phyloP scores from a whole-genome alignment of 2,113 vertebrate genomes.

The Turnix velox region DNA sequence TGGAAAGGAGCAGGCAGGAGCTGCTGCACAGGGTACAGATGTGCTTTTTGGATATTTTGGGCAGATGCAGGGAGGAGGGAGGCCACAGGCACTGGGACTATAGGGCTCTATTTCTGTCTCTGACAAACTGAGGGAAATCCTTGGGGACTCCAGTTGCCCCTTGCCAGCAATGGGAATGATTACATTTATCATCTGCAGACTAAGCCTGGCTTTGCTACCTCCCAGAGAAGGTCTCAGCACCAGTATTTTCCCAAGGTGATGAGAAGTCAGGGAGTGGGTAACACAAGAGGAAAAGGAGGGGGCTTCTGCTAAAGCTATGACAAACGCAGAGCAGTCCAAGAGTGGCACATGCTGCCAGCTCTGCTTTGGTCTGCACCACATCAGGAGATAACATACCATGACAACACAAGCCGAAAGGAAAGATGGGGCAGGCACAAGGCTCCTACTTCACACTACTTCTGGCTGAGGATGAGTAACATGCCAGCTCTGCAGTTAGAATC shows the following conservation, averaged over 20 bases:
- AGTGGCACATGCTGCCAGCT: not conserved
- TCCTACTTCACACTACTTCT: not conserved
- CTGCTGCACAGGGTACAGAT: not conserved
- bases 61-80: not conserved
- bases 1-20: not conserved
- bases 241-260: not conserved
- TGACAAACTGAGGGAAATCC: not conserved
- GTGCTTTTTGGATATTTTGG: not conserved
- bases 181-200: not conserved
- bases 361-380: rapidly evolving
- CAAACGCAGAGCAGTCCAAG: not conserved
- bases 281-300: not conserved
- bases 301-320: not conserved
- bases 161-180: not conserved
- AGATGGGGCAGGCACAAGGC: not conserved
- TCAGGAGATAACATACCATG: not conserved
- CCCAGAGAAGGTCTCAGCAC: not conserved
- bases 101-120: not conserved
- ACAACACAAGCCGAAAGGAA: not conserved
- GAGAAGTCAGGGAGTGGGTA: not conserved
- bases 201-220: not conserved
- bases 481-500: no score
- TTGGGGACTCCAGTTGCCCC: not conserved
- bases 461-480: not conserved
- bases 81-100: not conserved